Evolutionary conservation across 2,888 invertebrate species (phyloP).

Genomic region (Quadroppia sp.): DNA sequence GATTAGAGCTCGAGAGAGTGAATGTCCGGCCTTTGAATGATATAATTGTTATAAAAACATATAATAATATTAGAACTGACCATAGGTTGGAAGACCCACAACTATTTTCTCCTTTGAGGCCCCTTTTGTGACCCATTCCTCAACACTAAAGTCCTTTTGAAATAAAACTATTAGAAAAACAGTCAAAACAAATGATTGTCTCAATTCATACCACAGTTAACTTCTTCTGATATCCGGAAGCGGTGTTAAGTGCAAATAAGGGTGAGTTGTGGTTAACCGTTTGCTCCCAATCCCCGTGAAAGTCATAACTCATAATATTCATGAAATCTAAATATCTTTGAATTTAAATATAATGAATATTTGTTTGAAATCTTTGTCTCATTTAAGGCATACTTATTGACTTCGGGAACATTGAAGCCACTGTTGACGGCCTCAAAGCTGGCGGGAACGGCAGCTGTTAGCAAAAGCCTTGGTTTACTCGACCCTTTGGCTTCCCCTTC

Average conservation of each 20-base stretch:
- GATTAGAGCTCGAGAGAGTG: slow-evolving; percentile 74
- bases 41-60: slow-evolving; percentile 7
- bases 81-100: slow-evolving; percentile 92
- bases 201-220: slow-evolving; percentile 69
- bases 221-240: slow-evolving; percentile 86
- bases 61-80: slow-evolving; percentile 10
- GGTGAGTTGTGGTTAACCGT: slow-evolving; percentile 91
- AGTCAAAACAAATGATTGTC: not conserved
- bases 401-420: slow-evolving; percentile 89
- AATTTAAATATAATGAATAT: not conserved
- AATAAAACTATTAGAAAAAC: not conserved
- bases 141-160: slow-evolving; percentile 73
- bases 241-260: slow-evolving; percentile 78
- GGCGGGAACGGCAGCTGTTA: slow-evolving; percentile 86
- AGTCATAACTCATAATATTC: slow-evolving; percentile 92
- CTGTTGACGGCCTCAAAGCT: slow-evolving; percentile 90
- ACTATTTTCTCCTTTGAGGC: slow-evolving; percentile 89
- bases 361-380: slow-evolving; percentile 1
- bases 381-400: slow-evolving; percentile 67
- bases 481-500: slow-evolving; percentile 87
- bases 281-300: slow-evolving; percentile 91
- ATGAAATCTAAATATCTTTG: slow-evolving; percentile 70
- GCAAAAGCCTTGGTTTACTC: slow-evolving; percentile 69
- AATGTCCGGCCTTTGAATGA: slow-evolving; percentile 65
- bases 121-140: slow-evolving; percentile 88